A percentile compares a stretch with the other conserved stretches of the same genome.
Evolutionary conservation across 2,113 vertebrate genomes (phyloP).

Genomic region (Tragelaphus scriptus): DNA sequence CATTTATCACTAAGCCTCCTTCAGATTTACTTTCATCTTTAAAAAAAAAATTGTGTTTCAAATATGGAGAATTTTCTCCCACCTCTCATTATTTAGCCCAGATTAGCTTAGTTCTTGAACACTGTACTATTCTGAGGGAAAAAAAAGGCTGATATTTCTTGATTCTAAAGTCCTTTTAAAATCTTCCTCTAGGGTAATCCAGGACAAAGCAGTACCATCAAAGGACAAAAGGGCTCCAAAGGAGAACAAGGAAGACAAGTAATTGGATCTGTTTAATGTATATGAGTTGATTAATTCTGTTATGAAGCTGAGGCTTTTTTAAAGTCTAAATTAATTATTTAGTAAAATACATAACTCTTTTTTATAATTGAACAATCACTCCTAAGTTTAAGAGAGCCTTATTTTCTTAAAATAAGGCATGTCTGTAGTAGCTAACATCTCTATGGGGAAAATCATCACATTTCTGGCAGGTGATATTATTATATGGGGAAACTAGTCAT

Average conservation of each 20-base stretch:
- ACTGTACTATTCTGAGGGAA: neutral
- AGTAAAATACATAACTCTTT: neutral
- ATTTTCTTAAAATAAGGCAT: neutral
- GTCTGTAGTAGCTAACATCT: neutral
- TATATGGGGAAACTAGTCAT: neutral
- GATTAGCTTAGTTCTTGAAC: neutral
- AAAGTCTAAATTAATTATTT: neutral
- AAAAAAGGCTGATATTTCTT: neutral
- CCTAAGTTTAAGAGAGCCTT: neutral
- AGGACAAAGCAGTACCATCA: constrained; percentile 43
- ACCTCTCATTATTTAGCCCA: neutral
- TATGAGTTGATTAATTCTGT: neutral
- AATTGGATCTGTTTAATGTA: constrained; percentile 26
- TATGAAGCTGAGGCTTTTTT: neutral
- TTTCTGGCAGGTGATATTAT: neutral
- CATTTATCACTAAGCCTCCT: neutral
- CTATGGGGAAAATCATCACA: neutral
- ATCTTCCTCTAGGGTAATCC: constrained; percentile 61
- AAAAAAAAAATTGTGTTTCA: neutral
- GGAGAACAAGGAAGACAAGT: constrained; percentile 65
- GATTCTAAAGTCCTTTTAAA: neutral
- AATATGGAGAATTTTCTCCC: neutral
- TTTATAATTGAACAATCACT: neutral
- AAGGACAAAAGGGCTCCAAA: constrained; percentile 60
- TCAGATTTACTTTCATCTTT: neutral